These are phyloP conservation scores for Drosophila macrospina DNA, from an alignment of 2,888 invertebrate species.

Conservation along the genomic window DNA sequence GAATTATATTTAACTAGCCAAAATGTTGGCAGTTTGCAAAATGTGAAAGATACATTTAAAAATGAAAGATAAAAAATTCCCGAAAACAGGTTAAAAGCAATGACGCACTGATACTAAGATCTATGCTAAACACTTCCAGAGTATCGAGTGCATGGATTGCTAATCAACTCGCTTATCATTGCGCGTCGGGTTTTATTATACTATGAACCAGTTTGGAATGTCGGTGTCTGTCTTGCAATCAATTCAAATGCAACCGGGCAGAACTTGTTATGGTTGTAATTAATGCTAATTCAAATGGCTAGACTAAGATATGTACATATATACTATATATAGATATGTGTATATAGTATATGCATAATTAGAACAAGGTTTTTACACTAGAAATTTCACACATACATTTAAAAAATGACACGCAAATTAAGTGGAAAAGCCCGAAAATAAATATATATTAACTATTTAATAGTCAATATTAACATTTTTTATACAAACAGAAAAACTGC, in stretches of 20 bases:
- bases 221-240: no score
- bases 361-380: slow-evolving; percentile 41
- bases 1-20: slow-evolving; percentile 28
- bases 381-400: neutral
- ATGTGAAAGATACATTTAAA: slow-evolving; percentile 18
- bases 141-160: neutral
- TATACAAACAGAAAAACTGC: neutral
- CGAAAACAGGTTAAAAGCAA: slow-evolving; percentile 21
- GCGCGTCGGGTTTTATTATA: slow-evolving; percentile 32
- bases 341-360: slow-evolving; percentile 22
- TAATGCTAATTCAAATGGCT: slow-evolving; percentile 27
- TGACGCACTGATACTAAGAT: slow-evolving; percentile 14
- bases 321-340: neutral
- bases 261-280: slow-evolving; percentile 36
- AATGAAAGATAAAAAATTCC: neutral
- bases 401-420: slow-evolving; percentile 4
- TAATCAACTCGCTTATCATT: slow-evolving; percentile 4
- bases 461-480: neutral
- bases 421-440: slow-evolving; percentile 21
- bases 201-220: slow-evolving; percentile 40
- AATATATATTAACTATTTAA: neutral
- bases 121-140: slow-evolving; percentile 20
- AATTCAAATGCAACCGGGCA: slow-evolving; percentile 42
- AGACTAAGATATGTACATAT: neutral
- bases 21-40: neutral